phyloP scores from a whole-genome alignment of 1,140 invertebrate species.

The Spodoptera litura region DNA sequence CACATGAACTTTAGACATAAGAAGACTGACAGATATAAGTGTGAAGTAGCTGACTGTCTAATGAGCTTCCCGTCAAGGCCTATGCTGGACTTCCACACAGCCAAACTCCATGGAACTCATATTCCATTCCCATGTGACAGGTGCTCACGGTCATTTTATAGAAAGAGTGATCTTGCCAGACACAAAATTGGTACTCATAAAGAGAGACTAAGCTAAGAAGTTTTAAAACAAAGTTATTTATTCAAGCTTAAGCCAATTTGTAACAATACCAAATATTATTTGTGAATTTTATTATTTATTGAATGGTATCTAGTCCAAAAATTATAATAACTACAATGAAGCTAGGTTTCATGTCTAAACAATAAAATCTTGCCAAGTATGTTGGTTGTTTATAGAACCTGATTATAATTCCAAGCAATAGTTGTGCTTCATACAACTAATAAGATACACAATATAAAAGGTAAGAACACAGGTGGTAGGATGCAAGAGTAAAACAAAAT shows the following conservation, averaged over 20 bases:
- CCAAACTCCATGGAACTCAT: constrained; percentile 63
- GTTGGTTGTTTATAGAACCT: no score
- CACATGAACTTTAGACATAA: constrained; percentile 75
- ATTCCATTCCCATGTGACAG: constrained; percentile 71
- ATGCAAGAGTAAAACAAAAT: constrained; percentile 16
- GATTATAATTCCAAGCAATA: no score
- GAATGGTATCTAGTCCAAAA: background rate
- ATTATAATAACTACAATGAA: no score
- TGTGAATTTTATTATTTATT: background rate
- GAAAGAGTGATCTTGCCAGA: constrained; percentile 73
- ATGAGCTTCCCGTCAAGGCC: constrained; percentile 65
- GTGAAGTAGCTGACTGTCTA: constrained; percentile 65
- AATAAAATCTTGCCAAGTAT: no score
- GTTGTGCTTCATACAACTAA: no score
- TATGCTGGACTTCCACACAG: constrained; percentile 71
- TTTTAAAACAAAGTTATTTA: background rate
- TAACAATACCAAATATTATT: constrained; percentile 4
- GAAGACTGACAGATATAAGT: constrained; percentile 72
- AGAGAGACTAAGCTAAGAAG: constrained; percentile 53
- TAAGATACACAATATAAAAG: no score
- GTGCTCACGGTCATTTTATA: constrained; percentile 74
- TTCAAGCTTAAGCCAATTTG: background rate
- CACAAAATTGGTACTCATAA: constrained; percentile 72
- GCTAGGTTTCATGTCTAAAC: no score
- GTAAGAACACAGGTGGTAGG: background rate